Evolutionary conservation across 92 coral and sea anemone species (phyloP).

Genomic region (Porites rus): DNA sequence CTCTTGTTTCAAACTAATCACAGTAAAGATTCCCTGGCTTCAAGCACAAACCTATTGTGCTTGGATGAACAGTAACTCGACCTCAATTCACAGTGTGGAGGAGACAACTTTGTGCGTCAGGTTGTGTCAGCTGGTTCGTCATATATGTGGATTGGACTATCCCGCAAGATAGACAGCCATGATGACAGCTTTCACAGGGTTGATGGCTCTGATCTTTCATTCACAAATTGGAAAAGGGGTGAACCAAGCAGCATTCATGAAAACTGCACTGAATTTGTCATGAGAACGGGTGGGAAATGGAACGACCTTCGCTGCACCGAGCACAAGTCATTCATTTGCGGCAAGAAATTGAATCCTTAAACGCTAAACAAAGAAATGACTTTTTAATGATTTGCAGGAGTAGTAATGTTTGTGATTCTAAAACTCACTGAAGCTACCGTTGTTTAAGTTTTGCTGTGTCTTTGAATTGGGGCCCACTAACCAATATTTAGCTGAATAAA

Average conservation of each 20-base stretch:
- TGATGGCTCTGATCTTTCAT: constrained; percentile 7
- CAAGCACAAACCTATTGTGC: neutral
- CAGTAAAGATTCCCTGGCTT: neutral
- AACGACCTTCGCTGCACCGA: neutral
- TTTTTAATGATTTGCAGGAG: no score
- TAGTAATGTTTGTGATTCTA: no score
- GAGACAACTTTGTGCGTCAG: neutral
- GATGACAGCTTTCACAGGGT: constrained; percentile 9
- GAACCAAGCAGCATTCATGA: constrained; percentile 1
- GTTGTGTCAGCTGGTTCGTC: neutral
- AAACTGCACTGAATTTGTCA: neutral
- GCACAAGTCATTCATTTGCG: neutral
- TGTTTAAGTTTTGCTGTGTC: no score
- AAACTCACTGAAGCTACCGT: no score
- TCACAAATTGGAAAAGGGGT: neutral
- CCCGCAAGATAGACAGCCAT: neutral
- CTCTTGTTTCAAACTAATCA: neutral
- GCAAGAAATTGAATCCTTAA: no score
- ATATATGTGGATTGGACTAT: constrained; percentile 7
- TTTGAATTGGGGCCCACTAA: no score
- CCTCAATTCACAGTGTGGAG: neutral
- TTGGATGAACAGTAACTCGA: neutral
- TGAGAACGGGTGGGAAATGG: neutral
- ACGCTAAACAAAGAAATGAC: no score
- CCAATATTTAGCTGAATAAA: no score